A percentile compares a stretch with the other conserved stretches of the same genome.
Conservation (phyloP, 1,140 invertebrate species). For the Drosophila paulistorum region DNA sequence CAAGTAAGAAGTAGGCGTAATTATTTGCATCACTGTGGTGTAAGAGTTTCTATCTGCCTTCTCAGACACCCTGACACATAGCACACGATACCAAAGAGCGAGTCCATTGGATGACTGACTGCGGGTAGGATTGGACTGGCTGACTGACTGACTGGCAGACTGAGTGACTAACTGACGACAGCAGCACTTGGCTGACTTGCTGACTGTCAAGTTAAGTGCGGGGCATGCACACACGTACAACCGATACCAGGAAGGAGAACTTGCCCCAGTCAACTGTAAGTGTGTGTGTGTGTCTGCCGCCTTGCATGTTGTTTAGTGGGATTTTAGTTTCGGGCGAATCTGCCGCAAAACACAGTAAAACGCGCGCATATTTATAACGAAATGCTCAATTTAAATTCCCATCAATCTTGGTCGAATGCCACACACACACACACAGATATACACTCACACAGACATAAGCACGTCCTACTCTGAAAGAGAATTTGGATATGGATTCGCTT, state of each 20-base stretch:
- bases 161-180: conserved; percentile 25
- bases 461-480: conserved; percentile 6
- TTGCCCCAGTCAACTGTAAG: no score
- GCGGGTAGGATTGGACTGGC: conserved; percentile 3
- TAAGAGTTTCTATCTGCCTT: background rate
- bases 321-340: conserved; percentile 46
- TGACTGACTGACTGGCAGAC: conserved; percentile 35
- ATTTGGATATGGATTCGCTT: conserved; percentile 32
- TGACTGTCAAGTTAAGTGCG: conserved; percentile 60
- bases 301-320: conserved; percentile 3
- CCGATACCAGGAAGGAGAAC: background rate
- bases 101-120: conserved; percentile 19
- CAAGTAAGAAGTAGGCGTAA: background rate
- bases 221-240: conserved; percentile 47
- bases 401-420: conserved; percentile 53
- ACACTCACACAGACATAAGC: conserved; percentile 9
- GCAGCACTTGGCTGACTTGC: conserved; percentile 48
- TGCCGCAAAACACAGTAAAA: conserved; percentile 77
- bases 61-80: background rate
- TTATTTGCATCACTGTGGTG: conserved; percentile 10
- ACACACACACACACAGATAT: conserved; percentile 27
- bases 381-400: conserved; percentile 76
- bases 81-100: conserved; percentile 2
- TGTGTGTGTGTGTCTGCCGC: background rate
- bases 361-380: conserved; percentile 80